Evolutionary conservation across 2,797 vertebrate species (phyloP).

Genomic region (Chromobotia macracanthus): DNA sequence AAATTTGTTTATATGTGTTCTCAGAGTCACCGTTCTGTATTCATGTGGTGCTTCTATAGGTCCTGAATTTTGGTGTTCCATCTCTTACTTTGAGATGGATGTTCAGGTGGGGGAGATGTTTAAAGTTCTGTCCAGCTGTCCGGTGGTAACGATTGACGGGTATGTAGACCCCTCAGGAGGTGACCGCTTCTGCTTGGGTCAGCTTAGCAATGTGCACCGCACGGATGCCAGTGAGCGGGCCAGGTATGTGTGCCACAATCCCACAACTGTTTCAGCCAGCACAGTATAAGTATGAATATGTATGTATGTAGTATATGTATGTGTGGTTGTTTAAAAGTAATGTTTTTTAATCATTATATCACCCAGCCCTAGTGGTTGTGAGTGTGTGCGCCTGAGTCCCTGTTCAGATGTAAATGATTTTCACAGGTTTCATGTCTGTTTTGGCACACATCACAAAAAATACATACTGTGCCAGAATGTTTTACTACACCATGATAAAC

Average conservation of each 20-base stretch:
- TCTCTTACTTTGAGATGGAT: conserved; percentile 83
- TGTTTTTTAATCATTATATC: too few relatives aligned
- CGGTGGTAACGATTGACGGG: conserved; percentile 78
- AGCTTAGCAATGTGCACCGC: conserved; percentile 81
- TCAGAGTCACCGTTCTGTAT: not conserved
- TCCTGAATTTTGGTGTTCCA: conserved; percentile 82
- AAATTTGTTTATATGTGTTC: not conserved
- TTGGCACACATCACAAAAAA: not conserved
- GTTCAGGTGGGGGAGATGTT: conserved; percentile 82
- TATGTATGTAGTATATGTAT: too few relatives aligned
- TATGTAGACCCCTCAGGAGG: conserved; percentile 81
- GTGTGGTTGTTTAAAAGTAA: not conserved
- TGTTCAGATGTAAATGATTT: conserved; percentile 59
- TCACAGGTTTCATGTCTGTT: conserved; percentile 25
- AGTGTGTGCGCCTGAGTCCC: conserved; percentile 51
- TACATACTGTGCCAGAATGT: not conserved
- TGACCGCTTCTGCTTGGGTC: conserved; percentile 79
- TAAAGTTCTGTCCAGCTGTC: conserved; percentile 80
- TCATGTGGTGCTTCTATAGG: conserved; percentile 64
- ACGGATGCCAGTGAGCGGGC: conserved; percentile 79
- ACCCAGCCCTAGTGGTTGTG: not conserved
- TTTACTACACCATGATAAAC: conserved; percentile 3
- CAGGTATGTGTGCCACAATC: conserved; percentile 62
- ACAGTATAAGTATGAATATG: not conserved
- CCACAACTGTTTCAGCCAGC: not conserved